These are phyloP conservation scores for Anas georgica DNA, from an alignment of 2,797 vertebrate genomes.

Conservation along the genomic window DNA sequence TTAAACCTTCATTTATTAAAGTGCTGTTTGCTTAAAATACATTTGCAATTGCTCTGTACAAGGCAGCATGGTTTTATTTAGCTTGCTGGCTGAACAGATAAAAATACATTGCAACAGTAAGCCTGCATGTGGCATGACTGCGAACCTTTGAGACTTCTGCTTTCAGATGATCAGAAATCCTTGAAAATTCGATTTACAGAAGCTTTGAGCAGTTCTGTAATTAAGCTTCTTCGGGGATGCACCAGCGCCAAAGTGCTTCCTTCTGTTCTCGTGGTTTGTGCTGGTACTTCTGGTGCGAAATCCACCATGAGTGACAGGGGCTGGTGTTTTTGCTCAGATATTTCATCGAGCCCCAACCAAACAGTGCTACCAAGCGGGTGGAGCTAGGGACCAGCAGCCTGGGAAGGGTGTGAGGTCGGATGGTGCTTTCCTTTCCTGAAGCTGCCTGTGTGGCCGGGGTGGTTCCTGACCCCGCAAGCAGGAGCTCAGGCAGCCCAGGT, in stretches of 20 bases:
- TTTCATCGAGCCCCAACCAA: accelerated
- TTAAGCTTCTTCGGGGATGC: neutral
- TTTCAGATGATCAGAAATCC: neutral
- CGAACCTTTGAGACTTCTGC: neutral
- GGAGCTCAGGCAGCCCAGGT: neutral
- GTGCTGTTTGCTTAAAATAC: conserved; percentile 21
- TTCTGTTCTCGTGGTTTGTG: neutral
- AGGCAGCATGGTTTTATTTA: conserved; percentile 44
- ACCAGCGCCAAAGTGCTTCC: accelerated
- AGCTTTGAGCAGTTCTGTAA: neutral
- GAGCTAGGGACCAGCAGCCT: neutral
- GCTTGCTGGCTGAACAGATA: neutral
- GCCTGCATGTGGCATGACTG: neutral
- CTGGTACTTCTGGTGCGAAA: neutral
- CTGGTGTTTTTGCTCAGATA: neutral
- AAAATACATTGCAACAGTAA: neutral
- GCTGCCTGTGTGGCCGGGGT: neutral
- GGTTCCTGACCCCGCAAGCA: neutral
- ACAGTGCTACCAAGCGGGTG: neutral
- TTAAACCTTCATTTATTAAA: conserved; percentile 42
- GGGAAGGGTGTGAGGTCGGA: accelerated
- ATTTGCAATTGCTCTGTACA: neutral
- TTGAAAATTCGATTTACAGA: neutral
- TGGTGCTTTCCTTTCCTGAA: neutral
- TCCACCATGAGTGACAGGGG: neutral